Conservation (phyloP, 1,140 invertebrate genomes). For the Holotrichia oblita region DNA sequence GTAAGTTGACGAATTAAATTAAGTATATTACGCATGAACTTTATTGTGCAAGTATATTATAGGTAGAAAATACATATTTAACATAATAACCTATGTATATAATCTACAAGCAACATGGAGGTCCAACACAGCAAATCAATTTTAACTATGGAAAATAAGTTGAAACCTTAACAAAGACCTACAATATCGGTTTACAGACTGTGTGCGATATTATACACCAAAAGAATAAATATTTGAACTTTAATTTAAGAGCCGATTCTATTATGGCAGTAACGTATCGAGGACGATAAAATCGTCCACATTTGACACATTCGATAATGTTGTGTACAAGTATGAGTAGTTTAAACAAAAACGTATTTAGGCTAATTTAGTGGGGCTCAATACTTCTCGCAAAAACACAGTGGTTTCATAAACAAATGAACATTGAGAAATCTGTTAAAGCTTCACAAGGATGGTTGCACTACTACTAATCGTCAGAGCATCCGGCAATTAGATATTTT, state of each 20-base stretch:
- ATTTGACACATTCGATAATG: conserved; percentile 19
- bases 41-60: not conserved
- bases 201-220: conserved; percentile 4
- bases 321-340: not conserved
- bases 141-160: not conserved
- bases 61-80: not conserved
- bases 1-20: not conserved
- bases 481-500: conserved; percentile 13
- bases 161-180: conserved; percentile 19
- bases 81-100: not conserved
- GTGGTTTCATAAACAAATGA: conserved; percentile 33
- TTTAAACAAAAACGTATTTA: not conserved
- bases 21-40: not conserved
- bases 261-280: not conserved
- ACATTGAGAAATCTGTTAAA: conserved; percentile 27
- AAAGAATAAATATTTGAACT: conserved; percentile 7
- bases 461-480: not conserved
- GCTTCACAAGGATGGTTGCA: conserved; percentile 20
- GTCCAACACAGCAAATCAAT: not conserved
- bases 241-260: not conserved
- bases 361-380: not conserved
- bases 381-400: not conserved
- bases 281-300: not conserved
- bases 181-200: conserved; percentile 13
- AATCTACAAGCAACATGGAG: not conserved